Percentiles rank a stretch among this genome's conserved stretches.
These are phyloP conservation scores for Tokudaia muenninki DNA, from an alignment of 2,797 vertebrate genomes.

Conservation along the genomic window DNA sequence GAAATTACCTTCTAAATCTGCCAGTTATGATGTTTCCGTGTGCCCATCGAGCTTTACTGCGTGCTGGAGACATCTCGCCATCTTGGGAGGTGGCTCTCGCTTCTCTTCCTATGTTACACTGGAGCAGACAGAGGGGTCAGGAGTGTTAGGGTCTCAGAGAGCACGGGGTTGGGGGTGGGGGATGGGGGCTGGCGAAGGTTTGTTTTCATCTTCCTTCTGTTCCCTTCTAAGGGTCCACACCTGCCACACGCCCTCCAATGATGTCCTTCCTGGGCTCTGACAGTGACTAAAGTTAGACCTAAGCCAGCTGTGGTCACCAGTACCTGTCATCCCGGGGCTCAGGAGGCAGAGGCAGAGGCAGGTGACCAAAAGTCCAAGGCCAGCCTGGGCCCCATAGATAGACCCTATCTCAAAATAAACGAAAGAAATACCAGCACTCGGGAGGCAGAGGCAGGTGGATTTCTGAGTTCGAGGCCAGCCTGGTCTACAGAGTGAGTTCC, in stretches of 20 bases:
- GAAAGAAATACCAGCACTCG: background rate
- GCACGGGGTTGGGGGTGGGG: no score
- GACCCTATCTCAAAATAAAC: no score
- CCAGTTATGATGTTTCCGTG: background rate
- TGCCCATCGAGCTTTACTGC: background rate
- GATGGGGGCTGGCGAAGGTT: background rate
- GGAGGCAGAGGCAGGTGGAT: background rate
- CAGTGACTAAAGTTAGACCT: background rate
- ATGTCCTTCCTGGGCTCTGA: background rate
- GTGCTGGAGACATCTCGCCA: fast-evolving
- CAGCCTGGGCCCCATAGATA: no score
- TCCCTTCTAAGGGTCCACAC: background rate
- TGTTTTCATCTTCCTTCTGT: background rate
- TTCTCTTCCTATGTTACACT: background rate
- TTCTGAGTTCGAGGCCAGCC: background rate
- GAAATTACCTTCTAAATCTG: background rate
- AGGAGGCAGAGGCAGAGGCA: background rate
- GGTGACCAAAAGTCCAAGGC: background rate
- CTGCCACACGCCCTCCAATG: background rate
- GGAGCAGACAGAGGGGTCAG: background rate
- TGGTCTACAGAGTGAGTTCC: background rate
- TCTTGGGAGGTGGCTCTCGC: background rate
- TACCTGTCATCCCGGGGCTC: background rate
- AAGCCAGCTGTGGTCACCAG: background rate
- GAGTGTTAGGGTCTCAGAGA: background rate